Evolutionary conservation across 2,888 invertebrate species (phyloP).

Genomic region (Drosophila quinaria): DNA sequence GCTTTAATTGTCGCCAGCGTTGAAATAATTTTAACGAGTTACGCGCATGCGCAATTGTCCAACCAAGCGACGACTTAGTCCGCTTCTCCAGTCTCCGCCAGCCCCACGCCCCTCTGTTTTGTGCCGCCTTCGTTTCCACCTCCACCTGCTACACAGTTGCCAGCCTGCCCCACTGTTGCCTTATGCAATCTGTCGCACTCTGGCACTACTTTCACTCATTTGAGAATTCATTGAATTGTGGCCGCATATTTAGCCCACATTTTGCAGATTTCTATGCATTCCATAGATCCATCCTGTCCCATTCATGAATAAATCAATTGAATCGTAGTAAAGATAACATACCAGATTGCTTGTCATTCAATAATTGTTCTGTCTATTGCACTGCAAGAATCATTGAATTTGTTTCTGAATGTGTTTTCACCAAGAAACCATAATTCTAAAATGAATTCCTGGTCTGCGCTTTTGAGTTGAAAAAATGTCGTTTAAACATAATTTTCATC

Average conservation of each 20-base stretch:
- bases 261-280: slow-evolving; percentile 20
- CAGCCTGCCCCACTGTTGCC: slow-evolving; percentile 4
- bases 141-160: background rate
- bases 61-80: slow-evolving; percentile 60
- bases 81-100: slow-evolving; percentile 17
- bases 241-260: slow-evolving; percentile 32
- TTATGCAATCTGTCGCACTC: slow-evolving; percentile 53
- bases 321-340: background rate
- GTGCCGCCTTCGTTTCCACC: background rate
- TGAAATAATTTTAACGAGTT: slow-evolving; percentile 69
- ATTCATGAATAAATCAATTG: background rate
- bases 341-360: background rate
- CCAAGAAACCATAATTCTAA: too few relatives aligned
- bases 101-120: background rate
- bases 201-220: slow-evolving; percentile 74
- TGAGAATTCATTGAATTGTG: slow-evolving; percentile 72
- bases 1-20: slow-evolving; percentile 70
- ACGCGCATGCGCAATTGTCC: slow-evolving; percentile 79
- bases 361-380: background rate
- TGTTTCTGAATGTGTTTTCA: too few relatives aligned
- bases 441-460: too few relatives aligned
- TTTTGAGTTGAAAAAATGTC: too few relatives aligned
- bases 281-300: background rate
- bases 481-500: too few relatives aligned
- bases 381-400: background rate